Evolutionary conservation across 2,797 vertebrate species (phyloP).

Genomic region (Alectoris magna): DNA sequence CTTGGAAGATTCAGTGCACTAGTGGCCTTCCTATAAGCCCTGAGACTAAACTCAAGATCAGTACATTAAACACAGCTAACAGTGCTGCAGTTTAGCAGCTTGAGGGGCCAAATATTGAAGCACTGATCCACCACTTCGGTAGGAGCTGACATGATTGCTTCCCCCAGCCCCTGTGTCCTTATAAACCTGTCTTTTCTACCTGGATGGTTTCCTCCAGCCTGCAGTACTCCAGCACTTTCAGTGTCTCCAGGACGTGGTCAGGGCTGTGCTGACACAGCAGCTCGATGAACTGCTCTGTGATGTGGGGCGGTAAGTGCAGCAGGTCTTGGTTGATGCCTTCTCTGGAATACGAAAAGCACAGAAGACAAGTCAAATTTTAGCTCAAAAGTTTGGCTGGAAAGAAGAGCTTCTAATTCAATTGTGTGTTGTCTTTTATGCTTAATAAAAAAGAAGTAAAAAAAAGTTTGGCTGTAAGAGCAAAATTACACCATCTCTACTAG

Average conservation of each 20-base stretch:
- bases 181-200: constrained; percentile 69
- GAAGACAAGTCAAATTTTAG: not conserved
- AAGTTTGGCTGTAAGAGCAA: not conserved
- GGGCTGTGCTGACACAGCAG: constrained; percentile 89
- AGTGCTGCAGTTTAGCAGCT: not conserved
- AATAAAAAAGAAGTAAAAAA: not conserved
- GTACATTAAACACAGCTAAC: not conserved
- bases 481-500: not conserved
- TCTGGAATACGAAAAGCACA: constrained; percentile 75
- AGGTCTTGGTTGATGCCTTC: constrained; percentile 81
- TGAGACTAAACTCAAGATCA: not conserved
- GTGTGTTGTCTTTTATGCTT: not conserved
- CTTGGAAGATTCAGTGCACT: not conserved
- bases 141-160: not conserved
- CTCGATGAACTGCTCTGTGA: constrained; percentile 89
- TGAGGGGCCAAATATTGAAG: not conserved
- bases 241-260: constrained; percentile 83
- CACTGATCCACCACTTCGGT: not conserved
- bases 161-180: not conserved
- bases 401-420: not conserved
- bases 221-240: constrained; percentile 89
- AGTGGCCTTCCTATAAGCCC: not conserved
- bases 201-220: constrained; percentile 91
- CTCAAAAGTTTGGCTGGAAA: not conserved
- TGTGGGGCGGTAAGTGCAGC: constrained; percentile 79